These are phyloP conservation scores for Nomada fabriciana DNA, from an alignment of 2,888 invertebrate genomes.

Conservation along the genomic window DNA sequence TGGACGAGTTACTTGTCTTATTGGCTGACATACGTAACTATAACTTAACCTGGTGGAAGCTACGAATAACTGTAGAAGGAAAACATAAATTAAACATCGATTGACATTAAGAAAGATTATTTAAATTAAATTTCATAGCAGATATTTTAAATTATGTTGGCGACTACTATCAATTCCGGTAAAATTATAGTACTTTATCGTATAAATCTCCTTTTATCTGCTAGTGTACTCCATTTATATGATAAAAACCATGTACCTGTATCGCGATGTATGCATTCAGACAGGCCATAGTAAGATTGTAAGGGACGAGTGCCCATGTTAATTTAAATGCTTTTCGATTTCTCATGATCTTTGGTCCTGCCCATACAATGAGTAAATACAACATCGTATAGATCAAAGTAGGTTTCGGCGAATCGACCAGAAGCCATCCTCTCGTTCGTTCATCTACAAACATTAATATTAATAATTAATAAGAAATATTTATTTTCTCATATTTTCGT, in stretches of 20 bases:
- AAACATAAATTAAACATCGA: constrained; percentile 3
- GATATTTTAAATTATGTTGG: no score
- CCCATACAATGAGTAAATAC: constrained; percentile 92
- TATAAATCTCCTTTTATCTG: not conserved
- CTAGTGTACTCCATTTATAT: not conserved
- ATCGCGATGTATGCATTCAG: constrained; percentile 94
- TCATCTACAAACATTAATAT: constrained; percentile 86
- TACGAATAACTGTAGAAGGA: constrained; percentile 86
- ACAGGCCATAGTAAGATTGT: constrained; percentile 93
- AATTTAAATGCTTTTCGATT: constrained; percentile 91
- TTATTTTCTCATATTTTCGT: no score
- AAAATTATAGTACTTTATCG: no score
- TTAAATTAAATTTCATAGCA: no score
- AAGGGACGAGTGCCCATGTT: constrained; percentile 91
- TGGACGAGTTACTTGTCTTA: constrained; percentile 90
- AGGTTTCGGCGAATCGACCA: constrained; percentile 93
- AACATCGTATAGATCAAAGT: constrained; percentile 89
- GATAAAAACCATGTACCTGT: constrained; percentile 86
- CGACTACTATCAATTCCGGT: no score
- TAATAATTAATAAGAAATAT: not conserved
- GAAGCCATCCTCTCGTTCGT: constrained; percentile 93
- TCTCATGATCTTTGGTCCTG: constrained; percentile 93
- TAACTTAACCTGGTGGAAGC: constrained; percentile 91
- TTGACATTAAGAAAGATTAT: not conserved
- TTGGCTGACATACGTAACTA: constrained; percentile 94